Evolutionary conservation across 2,888 invertebrate genomes (phyloP), one percentile per base, ranked within the genome.

Genomic region (Blera fallax): DNA sequence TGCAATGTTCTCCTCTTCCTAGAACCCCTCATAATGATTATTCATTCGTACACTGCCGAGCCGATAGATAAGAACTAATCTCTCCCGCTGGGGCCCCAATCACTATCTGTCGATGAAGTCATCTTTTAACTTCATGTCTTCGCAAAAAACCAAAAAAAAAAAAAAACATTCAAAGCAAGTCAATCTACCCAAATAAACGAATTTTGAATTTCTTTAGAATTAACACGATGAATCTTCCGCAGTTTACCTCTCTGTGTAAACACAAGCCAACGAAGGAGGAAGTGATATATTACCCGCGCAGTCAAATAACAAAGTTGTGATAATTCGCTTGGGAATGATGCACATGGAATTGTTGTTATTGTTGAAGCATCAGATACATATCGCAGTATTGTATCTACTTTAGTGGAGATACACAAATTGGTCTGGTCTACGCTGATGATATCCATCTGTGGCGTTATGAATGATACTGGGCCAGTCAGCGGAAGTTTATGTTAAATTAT

Each of bases 401-500:
- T 14, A 40, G 37, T 14, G 6, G 14, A 40, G 40, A 29, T 27
- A 7, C 27, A 52, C 24, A 52, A 52, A 52, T 52, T 52, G 52
- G 14, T 52, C 52, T 52, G 14, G 27, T n/a, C n/a, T 24, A 24
- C 11, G 29, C n/a, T 54, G 54, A 54, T 16, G 54, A 29, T 54
- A 29, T 10, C 54, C 54, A 54, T 54, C 8, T 54, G 54, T 4
- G 29, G 54, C 2, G 16, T 3, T 29, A 29, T 29, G 29, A 29
- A 14, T 54, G 29, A 14, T 29, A 8, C 8, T n/a, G 18, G 21
- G 6, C 24, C 27, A 16, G 45, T 29, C 45, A 45, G 10, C 64
- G 64, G 64, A 64, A 64, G 64, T 64, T 64, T 64, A 64, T 16
- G 45, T 48, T 64, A 18, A 64, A 48, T 32, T 64, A 48, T 48